Conservation (phyloP, 2,888 invertebrate genomes). For the Megastigmus dorsalis region DNA sequence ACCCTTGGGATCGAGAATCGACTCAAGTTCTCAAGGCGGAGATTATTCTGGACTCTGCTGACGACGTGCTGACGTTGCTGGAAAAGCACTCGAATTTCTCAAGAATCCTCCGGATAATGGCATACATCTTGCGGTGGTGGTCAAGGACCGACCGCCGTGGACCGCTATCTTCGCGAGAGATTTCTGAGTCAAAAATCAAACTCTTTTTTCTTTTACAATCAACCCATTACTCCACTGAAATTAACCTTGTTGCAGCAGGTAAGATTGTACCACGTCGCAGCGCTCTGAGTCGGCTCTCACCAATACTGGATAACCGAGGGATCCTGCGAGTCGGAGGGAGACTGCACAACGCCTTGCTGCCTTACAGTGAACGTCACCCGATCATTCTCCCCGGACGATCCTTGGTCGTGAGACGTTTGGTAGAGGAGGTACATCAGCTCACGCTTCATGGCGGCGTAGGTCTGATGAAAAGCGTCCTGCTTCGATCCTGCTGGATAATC, state of each 20-base stretch:
- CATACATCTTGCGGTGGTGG: neutral
- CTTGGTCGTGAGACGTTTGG: neutral
- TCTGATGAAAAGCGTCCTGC: neutral
- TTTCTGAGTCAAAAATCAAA: no score
- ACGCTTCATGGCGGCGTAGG: neutral
- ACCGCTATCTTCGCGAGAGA: no score
- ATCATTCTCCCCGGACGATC: neutral
- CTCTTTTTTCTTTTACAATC: no score
- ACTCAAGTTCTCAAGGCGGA: neutral
- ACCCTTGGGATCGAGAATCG: no score
- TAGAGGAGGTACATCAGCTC: neutral
- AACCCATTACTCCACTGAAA: neutral
- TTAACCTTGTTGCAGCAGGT: neutral
- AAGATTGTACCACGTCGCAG: neutral
- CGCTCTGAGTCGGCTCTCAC: no score
- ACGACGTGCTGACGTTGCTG: neutral
- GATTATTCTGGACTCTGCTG: neutral
- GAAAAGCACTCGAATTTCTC: neutral
- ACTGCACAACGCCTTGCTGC: neutral
- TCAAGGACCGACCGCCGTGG: neutral
- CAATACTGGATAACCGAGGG: no score
- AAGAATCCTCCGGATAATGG: neutral
- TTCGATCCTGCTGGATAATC: neutral
- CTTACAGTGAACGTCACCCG: neutral
- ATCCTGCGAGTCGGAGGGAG: no score